Evolutionary conservation across 2,797 vertebrate species (phyloP).

Genomic region (Dendrocincla tyrannina): DNA sequence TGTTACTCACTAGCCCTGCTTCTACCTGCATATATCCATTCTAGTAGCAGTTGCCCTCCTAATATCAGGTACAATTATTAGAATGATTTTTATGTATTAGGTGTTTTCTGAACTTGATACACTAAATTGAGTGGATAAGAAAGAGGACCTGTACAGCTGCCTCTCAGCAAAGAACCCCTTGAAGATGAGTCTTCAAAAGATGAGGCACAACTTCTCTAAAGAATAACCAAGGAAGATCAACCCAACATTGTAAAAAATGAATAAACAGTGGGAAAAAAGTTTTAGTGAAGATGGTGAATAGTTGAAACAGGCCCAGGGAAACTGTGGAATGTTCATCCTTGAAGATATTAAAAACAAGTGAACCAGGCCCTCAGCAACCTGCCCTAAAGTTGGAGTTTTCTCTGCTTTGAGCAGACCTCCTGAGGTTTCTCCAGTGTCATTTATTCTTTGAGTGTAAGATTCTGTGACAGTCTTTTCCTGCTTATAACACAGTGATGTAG

Average conservation of each 20-base stretch:
- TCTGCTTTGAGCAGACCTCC: not conserved
- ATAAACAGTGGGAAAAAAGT: accelerated
- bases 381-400: not conserved
- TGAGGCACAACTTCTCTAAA: not conserved
- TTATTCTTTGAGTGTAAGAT: not conserved
- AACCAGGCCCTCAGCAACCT: not conserved
- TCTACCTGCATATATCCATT: not conserved
- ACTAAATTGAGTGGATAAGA: not conserved
- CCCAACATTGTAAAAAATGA: not conserved
- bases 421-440: not conserved
- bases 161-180: not conserved
- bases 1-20: not conserved
- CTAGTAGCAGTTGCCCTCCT: not conserved
- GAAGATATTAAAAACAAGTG: not conserved
- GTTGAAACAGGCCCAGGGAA: not conserved
- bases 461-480: not conserved
- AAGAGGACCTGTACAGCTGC: not conserved
- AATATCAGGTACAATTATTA: not conserved
- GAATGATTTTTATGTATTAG: not conserved
- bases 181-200: not conserved
- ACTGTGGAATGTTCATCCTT: not conserved
- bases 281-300: not conserved
- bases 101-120: not conserved
- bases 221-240: not conserved
- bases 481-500: not conserved